These are phyloP conservation scores for Spea multiplicata DNA, from an alignment of 2,113 vertebrate genomes.

Conservation along the genomic window DNA sequence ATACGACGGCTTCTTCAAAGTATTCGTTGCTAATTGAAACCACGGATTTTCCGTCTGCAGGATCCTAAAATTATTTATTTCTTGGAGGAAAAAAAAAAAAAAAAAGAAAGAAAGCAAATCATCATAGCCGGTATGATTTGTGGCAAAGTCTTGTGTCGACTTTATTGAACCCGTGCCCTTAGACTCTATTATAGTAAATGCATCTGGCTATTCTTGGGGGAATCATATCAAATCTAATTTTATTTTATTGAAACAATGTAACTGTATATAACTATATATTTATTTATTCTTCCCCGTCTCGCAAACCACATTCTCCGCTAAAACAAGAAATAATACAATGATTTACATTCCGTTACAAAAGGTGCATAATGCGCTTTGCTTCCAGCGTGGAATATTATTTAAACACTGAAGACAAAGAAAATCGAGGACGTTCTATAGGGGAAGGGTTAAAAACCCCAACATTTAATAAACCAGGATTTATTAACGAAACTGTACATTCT, in stretches of 20 bases:
- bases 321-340: neutral
- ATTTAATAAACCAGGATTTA: no score
- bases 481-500: no score
- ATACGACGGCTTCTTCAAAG: slow-evolving; percentile 55
- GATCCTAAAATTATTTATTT: slow-evolving; percentile 29
- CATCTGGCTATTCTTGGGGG: slow-evolving; percentile 15
- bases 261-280: neutral
- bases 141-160: slow-evolving; percentile 10
- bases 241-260: slow-evolving; percentile 29
- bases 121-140: slow-evolving; percentile 21
- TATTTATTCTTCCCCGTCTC: neutral
- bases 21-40: slow-evolving; percentile 55
- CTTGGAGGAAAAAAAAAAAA: neutral
- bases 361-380: neutral
- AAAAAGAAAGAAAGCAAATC: neutral
- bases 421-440: no score
- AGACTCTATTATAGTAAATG: slow-evolving; percentile 30
- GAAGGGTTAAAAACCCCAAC: no score
- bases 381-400: neutral
- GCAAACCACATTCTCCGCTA: neutral
- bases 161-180: slow-evolving; percentile 22
- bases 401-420: neutral
- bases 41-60: slow-evolving; percentile 34
- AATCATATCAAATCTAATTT: slow-evolving; percentile 42
- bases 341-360: slow-evolving; percentile 8